phyloP scores from a whole-genome alignment of 2,113 vertebrate genomes.

The Microtus ochrogaster region DNA sequence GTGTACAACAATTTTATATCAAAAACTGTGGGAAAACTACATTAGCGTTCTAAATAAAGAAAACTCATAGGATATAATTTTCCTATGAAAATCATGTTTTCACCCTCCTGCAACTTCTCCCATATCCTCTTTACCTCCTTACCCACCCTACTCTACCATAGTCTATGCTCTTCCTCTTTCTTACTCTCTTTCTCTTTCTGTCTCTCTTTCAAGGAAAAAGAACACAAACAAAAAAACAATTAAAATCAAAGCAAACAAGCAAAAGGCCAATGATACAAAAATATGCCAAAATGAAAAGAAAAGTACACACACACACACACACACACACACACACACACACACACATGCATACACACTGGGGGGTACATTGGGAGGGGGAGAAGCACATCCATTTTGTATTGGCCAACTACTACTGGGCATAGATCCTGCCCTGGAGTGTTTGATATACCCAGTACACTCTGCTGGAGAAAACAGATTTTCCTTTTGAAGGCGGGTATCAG shows the following conservation, averaged over 20 bases:
- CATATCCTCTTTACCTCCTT: background rate
- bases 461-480: background rate
- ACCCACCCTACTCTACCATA: background rate
- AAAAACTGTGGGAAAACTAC: background rate
- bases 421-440: background rate
- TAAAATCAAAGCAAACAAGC: background rate
- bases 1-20: background rate
- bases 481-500: background rate
- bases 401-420: background rate
- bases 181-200: background rate
- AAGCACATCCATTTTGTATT: background rate
- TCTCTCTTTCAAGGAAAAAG: background rate
- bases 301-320: background rate
- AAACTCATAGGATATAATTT: background rate
- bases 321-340: too few relatives aligned
- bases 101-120: background rate
- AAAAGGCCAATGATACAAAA: background rate
- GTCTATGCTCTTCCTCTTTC: background rate
- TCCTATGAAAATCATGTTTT: background rate
- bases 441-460: background rate
- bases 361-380: accelerated
- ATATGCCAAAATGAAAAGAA: background rate
- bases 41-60: background rate
- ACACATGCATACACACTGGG: too few relatives aligned
- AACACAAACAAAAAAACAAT: background rate